Base-by-base conservation (phyloP, 2,888 invertebrate genomes). In the Acrobasis consociella region DNA sequence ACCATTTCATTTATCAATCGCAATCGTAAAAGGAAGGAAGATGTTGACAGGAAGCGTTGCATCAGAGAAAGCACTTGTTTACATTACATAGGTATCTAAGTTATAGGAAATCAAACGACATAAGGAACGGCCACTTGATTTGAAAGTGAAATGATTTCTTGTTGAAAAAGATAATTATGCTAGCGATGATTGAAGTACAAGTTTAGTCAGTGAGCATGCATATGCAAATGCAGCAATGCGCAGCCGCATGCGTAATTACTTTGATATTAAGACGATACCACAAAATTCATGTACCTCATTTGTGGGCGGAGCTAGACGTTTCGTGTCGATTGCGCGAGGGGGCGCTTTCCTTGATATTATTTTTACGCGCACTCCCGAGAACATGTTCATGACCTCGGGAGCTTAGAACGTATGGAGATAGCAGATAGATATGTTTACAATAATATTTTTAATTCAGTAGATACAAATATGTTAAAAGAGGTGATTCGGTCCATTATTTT, bases 111-210 rank as follows among this genome's bases (percentile, higher is more conserved):
- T 56, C 17, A 56, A 9, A 42, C 31, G 46, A 13, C 46, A 42
- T 31, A 31, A 8, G 38, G 17, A 42, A 56, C 39, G 5, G 31
- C 13, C 51, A 51, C 13, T 13, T 11, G 53, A 38, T 56, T 38
- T 56, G 22, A 56, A 56, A 46, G 56, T 56, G 56, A 56, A 56
- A 56, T 42, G 22, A 11, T 56, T 31, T 56, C 42, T 56, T 56
- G 56, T 56, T 17, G 39, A 56, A 56, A 56, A 56, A 56, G 42
- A 17, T 22, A 46, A 42, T 56, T 56, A 56, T 56, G 42, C 56
- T 7, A 46, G 17, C n/a, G 13, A 46, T 56, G 56, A 46, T 46
- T 22, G 56, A 56, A 42, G 56, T 56, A 42, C 42, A 56, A 42
- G 56, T 56, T 22, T 42, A 56, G 13, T 56, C 42, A 11, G 15